These are phyloP conservation scores for Danio albolineatus DNA, from an alignment of 2,797 vertebrate species.

Conservation along the genomic window DNA sequence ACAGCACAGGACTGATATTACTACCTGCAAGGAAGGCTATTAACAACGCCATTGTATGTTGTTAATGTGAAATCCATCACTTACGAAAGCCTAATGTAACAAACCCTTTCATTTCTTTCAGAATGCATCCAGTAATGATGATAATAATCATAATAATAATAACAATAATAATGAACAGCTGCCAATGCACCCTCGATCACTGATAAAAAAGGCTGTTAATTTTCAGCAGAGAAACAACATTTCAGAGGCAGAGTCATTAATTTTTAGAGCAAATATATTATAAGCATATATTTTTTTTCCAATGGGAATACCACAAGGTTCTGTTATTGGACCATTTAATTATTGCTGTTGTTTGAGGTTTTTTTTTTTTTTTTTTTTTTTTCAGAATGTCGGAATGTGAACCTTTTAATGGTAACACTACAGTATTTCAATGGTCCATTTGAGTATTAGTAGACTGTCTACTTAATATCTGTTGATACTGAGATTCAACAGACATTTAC, in stretches of 20 bases:
- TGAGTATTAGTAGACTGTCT: no score
- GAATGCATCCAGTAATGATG: neutral
- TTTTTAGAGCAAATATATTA: neutral
- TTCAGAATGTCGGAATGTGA: neutral
- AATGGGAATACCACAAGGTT: neutral
- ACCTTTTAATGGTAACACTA: no score
- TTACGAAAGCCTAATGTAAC: slow-evolving; percentile 13
- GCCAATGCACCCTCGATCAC: neutral
- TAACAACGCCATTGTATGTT: slow-evolving; percentile 18
- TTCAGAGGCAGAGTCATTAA: neutral
- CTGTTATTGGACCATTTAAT: neutral
- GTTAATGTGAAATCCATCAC: slow-evolving; percentile 12
- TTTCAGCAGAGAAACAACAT: neutral
- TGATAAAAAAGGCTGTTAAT: neutral
- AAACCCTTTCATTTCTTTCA: neutral
- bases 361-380: neutral
- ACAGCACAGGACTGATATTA: slow-evolving; percentile 2
- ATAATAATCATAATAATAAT: neutral
- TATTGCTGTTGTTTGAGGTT: neutral
- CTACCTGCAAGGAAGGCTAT: slow-evolving; percentile 17
- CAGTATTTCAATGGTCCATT: no score
- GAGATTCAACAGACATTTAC: no score
- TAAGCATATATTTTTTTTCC: neutral
- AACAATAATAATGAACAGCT: neutral
- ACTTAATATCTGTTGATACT: no score